Evolutionary conservation across 2,888 invertebrate genomes (phyloP), one percentile per base, ranked within the genome.

Genomic region (Meteorus cinctellus): DNA sequence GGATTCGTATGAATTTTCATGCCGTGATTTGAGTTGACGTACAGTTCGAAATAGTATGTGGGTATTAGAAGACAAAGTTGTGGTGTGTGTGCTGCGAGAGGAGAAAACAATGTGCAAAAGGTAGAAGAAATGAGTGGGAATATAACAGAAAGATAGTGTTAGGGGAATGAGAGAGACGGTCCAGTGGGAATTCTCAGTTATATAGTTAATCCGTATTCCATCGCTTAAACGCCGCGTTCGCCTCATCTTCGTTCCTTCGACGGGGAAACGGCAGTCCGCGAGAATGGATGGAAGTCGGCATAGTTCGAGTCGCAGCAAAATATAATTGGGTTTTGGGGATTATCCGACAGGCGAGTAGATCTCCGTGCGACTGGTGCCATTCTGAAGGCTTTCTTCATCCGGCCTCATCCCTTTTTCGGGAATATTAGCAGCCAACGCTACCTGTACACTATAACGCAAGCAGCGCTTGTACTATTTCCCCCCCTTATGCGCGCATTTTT

Each of bases 261-360:
- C 51, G 48, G 45, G n/a, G 69, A 62, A 63, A 51, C 65, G 27
- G 27, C 51, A 62, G 36, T 36, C 66, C 51, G 72, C 29, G 48
- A 74, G 82, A 80, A 79, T 80, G 84, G 85, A 86, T 86, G 87
- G 84, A 88, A 89, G 87, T 88, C 87, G 86, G 85, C n/a, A n/a
- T 48, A 87, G 87, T 86, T 85, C 14, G 87, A 89, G 87, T 89
- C 86, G 88, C 88, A 87, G 89, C 88, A 87, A 89, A 89, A 89
- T 89, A 89, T 89, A 89, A 89, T 89, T 89, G 87, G 87, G 88
- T 89, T 89, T 89, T 85, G 84, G 85, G 88, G 89, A 89, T 89
- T 89, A 89, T 89, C 88, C 88, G 84, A 86, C 86, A 86, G 87
- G 85, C 85, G 86, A 85, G 68, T 86, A 87, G 87, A 88, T 87